Evolutionary conservation across 2,797 vertebrate species (phyloP).

Genomic region (Protonibea diacanthus): DNA sequence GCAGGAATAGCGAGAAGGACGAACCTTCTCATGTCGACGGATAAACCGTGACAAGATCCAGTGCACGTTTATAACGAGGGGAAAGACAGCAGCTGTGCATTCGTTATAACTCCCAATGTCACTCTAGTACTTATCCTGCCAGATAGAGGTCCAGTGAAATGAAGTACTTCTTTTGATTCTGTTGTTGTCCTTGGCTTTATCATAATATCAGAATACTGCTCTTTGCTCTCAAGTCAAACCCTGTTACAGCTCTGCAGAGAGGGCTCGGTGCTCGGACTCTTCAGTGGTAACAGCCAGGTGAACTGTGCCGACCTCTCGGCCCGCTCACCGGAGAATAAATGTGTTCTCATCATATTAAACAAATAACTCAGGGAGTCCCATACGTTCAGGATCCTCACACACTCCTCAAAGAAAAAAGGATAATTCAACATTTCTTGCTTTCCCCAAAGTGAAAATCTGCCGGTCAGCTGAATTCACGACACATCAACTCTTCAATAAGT

Average conservation of each 20-base stretch:
- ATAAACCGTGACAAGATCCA: no score
- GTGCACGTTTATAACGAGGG: no score
- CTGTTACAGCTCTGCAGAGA: not conserved
- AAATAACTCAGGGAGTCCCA: not conserved
- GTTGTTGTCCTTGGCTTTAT: no score
- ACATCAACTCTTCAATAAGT: slow-evolving; percentile 20
- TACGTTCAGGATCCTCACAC: not conserved
- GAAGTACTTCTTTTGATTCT: no score
- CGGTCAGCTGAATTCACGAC: slow-evolving; percentile 45
- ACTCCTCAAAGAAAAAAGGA: not conserved
- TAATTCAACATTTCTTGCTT: not conserved
- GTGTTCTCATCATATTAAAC: slow-evolving; percentile 13
- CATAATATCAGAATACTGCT: no score
- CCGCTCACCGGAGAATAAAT: not conserved
- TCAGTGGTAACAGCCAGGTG: not conserved
- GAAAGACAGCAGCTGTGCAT: no score
- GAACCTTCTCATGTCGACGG: no score
- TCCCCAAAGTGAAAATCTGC: slow-evolving; percentile 21
- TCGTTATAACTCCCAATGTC: no score
- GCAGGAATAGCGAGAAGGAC: no score
- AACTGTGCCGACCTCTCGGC: not conserved
- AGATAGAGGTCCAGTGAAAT: no score
- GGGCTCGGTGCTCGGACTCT: not conserved
- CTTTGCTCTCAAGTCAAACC: no score
- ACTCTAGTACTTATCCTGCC: no score